phyloP scores from a whole-genome alignment of 2,797 vertebrate genomes.

The Danio choprae region DNA sequence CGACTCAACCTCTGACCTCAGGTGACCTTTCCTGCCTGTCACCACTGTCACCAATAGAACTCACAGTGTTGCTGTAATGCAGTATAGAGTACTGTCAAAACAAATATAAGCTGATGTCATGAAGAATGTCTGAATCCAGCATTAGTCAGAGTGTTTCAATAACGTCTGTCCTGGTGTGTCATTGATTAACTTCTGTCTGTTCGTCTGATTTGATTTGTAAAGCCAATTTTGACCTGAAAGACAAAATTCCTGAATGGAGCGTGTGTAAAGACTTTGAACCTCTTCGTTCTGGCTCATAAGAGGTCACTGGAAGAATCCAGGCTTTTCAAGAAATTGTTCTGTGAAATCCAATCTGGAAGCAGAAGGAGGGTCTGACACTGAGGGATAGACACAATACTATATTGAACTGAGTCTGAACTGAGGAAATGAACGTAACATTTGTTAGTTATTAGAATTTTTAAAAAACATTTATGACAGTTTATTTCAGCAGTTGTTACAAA shows the following conservation, averaged over 20 bases:
- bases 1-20: constrained; percentile 4
- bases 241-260: constrained; percentile 64
- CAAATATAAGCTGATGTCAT: not conserved
- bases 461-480: too few relatives aligned
- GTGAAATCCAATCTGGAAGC: constrained; percentile 2
- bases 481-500: too few relatives aligned
- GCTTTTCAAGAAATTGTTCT: constrained; percentile 36
- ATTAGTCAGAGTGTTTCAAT: constrained; percentile 22
- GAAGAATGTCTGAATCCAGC: not conserved
- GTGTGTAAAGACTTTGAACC: constrained; percentile 7
- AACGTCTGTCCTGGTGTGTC: constrained; percentile 13
- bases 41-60: not conserved
- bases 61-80: not conserved
- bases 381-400: not conserved
- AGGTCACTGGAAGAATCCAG: constrained; percentile 34
- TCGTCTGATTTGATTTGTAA: constrained; percentile 69
- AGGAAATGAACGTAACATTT: not conserved
- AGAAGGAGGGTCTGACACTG: not conserved
- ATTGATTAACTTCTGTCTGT: constrained; percentile 65
- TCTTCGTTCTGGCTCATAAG: constrained; percentile 10
- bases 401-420: not conserved
- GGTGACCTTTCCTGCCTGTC: not conserved
- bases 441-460: too few relatives aligned
- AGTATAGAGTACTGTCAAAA: not conserved
- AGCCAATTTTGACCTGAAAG: constrained; percentile 52